Evolutionary conservation across 2,888 invertebrate genomes (phyloP).

Genomic region (Incurvaria masculella): DNA sequence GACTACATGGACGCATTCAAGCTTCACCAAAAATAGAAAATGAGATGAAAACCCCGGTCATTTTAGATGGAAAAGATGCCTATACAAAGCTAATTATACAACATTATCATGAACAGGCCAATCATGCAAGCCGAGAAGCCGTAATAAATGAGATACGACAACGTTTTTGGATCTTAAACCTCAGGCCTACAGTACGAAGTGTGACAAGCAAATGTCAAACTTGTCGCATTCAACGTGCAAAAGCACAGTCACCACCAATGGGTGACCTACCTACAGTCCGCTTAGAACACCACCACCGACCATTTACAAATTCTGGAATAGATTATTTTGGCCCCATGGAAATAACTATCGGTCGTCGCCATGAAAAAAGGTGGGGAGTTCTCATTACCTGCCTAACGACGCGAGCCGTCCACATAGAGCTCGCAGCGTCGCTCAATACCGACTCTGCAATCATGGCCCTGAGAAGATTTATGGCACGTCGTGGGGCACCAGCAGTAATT

Average conservation of each 20-base stretch:
- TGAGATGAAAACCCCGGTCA: too few relatives aligned
- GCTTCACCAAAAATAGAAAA: too few relatives aligned
- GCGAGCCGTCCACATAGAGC: constrained; percentile 7
- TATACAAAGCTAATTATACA: too few relatives aligned
- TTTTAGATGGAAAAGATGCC: too few relatives aligned
- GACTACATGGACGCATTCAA: too few relatives aligned
- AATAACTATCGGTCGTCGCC: constrained; percentile 11
- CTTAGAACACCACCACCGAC: constrained; percentile 7
- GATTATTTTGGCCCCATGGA: constrained; percentile 15
- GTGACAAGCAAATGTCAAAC: too few relatives aligned
- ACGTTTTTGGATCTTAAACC: too few relatives aligned
- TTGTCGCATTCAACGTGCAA: too few relatives aligned
- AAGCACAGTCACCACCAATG: background rate
- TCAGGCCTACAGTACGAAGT: constrained; percentile 13
- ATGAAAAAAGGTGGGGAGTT: constrained; percentile 9
- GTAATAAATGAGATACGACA: too few relatives aligned
- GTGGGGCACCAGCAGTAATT: constrained; percentile 8
- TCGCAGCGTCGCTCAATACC: constrained; percentile 1
- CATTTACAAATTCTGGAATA: constrained; percentile 10
- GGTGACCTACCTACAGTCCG: constrained; percentile 5
- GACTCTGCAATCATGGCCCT: constrained; percentile 15
- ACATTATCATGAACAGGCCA: too few relatives aligned
- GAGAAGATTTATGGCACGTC: constrained; percentile 9
- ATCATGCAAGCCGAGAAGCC: too few relatives aligned
- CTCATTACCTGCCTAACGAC: constrained; percentile 8